Conservation (phyloP, 1,140 invertebrate genomes). For the Camponotus floridanus region DNA sequence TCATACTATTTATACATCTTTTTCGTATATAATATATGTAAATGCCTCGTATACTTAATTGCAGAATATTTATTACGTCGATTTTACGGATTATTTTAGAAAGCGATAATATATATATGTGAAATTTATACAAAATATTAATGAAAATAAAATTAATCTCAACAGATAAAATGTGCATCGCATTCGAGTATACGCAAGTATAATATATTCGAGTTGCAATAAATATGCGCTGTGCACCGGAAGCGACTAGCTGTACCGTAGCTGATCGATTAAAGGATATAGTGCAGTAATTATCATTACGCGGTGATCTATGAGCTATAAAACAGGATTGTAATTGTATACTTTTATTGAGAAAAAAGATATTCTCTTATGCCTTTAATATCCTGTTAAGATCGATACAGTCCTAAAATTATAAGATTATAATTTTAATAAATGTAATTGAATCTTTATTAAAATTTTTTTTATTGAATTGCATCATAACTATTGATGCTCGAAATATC, state of each 20-base stretch:
- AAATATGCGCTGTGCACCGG: slow-evolving; percentile 2
- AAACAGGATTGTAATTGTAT: slow-evolving; percentile 1
- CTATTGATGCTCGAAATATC: background rate
- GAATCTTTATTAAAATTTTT: background rate
- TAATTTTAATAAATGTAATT: slow-evolving; percentile 6
- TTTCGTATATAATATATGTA: background rate
- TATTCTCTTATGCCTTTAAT: background rate
- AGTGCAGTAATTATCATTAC: slow-evolving; percentile 58
- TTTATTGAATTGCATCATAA: background rate
- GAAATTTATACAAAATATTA: slow-evolving; percentile 32
- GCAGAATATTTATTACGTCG: background rate
- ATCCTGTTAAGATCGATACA: background rate
- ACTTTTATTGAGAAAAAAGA: slow-evolving; percentile 38
- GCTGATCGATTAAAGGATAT: slow-evolving; percentile 64
- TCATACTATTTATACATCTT: background rate
- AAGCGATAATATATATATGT: background rate
- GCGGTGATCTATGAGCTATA: slow-evolving; percentile 57
- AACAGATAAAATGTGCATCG: slow-evolving; percentile 15
- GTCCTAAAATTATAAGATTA: background rate
- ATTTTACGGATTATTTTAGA: background rate
- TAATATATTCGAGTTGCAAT: background rate
- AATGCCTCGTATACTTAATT: background rate
- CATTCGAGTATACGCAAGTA: no score
- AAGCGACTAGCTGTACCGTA: slow-evolving; percentile 14
- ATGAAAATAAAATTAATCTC: slow-evolving; percentile 17